phyloP scores from a whole-genome alignment of 2,888 invertebrate species.

The Operophtera brumata region DNA sequence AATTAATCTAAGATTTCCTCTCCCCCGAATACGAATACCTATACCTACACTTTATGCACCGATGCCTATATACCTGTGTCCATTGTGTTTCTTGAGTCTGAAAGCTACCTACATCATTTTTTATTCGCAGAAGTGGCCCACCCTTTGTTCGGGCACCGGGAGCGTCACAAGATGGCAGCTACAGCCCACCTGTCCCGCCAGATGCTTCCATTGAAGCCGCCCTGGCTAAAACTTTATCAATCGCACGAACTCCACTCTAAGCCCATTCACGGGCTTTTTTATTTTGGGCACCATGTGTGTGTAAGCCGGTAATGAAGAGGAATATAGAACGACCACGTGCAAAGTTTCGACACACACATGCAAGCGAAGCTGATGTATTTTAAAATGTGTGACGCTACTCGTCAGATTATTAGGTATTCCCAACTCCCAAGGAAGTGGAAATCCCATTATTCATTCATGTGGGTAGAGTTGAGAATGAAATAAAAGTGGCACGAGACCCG shows the following conservation, averaged over 20 bases:
- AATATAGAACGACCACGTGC: slow-evolving; percentile 19
- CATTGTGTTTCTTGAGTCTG: slow-evolving; percentile 24
- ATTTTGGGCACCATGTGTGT: slow-evolving; percentile 47
- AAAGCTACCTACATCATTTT: slow-evolving; percentile 29
- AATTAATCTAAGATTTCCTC: background rate
- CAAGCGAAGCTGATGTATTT: slow-evolving; percentile 2
- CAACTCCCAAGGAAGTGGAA: slow-evolving; percentile 1
- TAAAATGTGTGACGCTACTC: background rate
- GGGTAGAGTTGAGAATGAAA: background rate
- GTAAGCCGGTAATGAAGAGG: slow-evolving; percentile 21
- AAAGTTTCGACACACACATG: slow-evolving; percentile 5
- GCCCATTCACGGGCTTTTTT: slow-evolving; percentile 61
- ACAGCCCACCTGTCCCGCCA: slow-evolving; percentile 65
- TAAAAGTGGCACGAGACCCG: background rate
- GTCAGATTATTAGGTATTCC: background rate
- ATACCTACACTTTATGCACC: slow-evolving; percentile 6
- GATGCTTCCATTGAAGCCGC: slow-evolving; percentile 59
- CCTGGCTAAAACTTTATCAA: slow-evolving; percentile 72
- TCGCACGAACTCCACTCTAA: slow-evolving; percentile 54
- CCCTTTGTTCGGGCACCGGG: slow-evolving; percentile 51
- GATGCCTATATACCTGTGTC: slow-evolving; percentile 26
- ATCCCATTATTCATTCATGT: background rate
- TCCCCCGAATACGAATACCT: background rate
- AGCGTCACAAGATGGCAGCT: slow-evolving; percentile 42
- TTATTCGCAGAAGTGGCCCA: slow-evolving; percentile 46